Base-by-base conservation (phyloP, 2,888 invertebrate species). In the Drosophila testacea region DNA sequence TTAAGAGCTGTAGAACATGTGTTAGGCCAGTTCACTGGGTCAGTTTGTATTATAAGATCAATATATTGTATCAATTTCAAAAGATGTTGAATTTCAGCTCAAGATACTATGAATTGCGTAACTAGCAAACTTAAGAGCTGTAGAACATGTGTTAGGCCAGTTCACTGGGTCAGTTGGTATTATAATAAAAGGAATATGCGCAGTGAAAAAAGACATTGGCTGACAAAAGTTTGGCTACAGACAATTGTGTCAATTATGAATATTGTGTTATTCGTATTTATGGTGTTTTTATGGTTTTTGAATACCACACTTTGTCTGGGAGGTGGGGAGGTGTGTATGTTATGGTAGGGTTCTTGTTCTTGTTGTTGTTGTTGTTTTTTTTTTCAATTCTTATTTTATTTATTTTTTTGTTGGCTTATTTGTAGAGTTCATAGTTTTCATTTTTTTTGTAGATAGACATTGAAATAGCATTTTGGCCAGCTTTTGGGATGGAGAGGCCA, bases 381-480 rank as follows among this genome's bases (percentile, higher is more conserved):
- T 2, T 32, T 6, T 32, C 9, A 7, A n/a, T 11, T 27, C 13
- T 47, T 47, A n/a, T n/a, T 38, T 66, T 46, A 47, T 55, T 36
- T 51, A 9, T 32, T 4, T 44, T 32, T 22, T 41, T 6, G 39
- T 54, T 44, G 41, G 78, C 66, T 72, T 65, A 67, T 61, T 61
- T 66, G 54, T 79, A 56, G 54, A 41, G 41, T 38, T 51, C 28
- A 27, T 44, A 55, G 55, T 51, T 68, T 11, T 6, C 7, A 6
- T 32, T 32, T 32, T 6, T 32, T 32, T 57, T 42, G 57, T 73
- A 81, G 70, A 74, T 85, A 85, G 88, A 85, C 85, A 85, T 85
- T 89, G 75, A 89, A 87, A 83, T 87, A 84, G 82, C 70, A 67
- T 63, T 72, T 64, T 44, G 64, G 59, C 73, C 41, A 52, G 28